These are phyloP conservation scores for Anthrax anthrax DNA, from an alignment of 2,888 invertebrate genomes.

Conservation along the genomic window DNA sequence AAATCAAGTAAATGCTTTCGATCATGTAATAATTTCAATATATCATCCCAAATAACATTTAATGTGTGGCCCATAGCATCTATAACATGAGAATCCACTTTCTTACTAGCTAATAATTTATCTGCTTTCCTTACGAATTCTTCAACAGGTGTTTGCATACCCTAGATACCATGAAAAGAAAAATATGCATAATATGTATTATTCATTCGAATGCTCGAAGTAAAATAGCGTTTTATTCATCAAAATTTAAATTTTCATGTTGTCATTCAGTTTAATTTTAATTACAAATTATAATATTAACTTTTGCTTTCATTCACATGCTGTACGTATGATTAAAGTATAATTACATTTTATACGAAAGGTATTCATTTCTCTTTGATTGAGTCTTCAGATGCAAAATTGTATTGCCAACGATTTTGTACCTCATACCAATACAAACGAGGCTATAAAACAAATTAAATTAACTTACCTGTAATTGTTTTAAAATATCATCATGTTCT, in stretches of 20 bases:
- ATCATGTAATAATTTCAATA: constrained; percentile 61
- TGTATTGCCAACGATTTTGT: too few species aligned
- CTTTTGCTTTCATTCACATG: too few species aligned
- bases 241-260: too few species aligned
- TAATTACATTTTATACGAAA: too few species aligned
- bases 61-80: constrained; percentile 76
- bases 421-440: too few species aligned
- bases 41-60: constrained; percentile 65
- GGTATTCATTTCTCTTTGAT: too few species aligned
- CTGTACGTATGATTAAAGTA: too few species aligned
- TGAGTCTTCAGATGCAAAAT: too few species aligned
- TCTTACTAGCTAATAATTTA: constrained; percentile 61
- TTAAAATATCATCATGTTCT: constrained; percentile 70
- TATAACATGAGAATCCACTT: constrained; percentile 63
- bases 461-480: constrained; percentile 58
- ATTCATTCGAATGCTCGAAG: neutral
- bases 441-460: too few species aligned
- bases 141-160: constrained; percentile 77
- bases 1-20: constrained; percentile 62
- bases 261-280: too few species aligned
- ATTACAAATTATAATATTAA: too few species aligned
- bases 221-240: too few species aligned
- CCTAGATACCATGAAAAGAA: constrained; percentile 37
- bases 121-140: constrained; percentile 79
- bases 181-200: neutral